Conservation (phyloP, 2,797 vertebrate species). For the Erethizon dorsatum region DNA sequence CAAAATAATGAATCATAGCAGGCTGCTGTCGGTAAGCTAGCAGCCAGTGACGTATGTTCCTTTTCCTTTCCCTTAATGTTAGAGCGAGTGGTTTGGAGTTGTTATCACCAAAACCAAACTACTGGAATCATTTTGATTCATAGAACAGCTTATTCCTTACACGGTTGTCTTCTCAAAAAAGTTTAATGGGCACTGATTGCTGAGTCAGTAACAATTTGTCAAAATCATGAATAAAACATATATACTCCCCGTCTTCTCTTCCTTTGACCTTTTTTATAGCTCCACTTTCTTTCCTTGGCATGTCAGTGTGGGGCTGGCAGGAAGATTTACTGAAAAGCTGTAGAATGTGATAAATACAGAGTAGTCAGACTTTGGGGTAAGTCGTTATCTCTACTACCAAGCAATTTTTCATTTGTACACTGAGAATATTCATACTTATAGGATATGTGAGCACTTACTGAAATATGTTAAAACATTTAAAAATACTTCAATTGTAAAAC, state of each 20-base stretch:
- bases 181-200: neutral
- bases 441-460: neutral
- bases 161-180: neutral
- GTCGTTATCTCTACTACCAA: neutral
- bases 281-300: neutral
- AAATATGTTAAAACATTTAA: neutral
- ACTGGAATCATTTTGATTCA: neutral
- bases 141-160: neutral
- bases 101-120: constrained; percentile 63
- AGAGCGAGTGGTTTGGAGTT: neutral
- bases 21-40: constrained; percentile 70
- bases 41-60: constrained; percentile 75
- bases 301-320: neutral
- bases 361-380: neutral
- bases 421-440: neutral
- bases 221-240: neutral
- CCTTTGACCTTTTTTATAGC: neutral
- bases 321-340: neutral
- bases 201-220: neutral
- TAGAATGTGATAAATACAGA: neutral
- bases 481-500: neutral
- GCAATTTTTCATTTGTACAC: neutral
- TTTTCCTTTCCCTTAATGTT: constrained; percentile 48
- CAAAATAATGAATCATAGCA: constrained; percentile 79
- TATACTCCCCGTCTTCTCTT: accelerated